Percentiles rank a stretch among this genome's conserved stretches.
These are phyloP conservation scores for Menidia menidia DNA, from an alignment of 2,797 vertebrate genomes.

Conservation along the genomic window DNA sequence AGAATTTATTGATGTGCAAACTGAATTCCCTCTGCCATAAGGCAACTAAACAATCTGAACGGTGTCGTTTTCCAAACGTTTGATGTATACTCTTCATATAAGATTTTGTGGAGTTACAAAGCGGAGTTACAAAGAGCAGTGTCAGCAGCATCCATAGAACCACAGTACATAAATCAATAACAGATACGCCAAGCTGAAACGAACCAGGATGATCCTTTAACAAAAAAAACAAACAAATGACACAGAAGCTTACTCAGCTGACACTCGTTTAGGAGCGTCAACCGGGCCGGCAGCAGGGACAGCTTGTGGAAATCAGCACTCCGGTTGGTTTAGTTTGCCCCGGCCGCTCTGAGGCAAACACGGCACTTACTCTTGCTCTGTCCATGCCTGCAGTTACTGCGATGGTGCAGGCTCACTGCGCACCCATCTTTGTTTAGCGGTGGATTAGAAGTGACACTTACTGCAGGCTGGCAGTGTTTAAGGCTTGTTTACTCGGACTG, in stretches of 20 bases:
- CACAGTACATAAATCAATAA: neutral
- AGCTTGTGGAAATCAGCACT: conserved; percentile 22
- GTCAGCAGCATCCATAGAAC: neutral
- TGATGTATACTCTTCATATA: accelerated
- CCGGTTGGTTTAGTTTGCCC: conserved; percentile 12
- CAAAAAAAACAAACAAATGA: conserved; percentile 16
- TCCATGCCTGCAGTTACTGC: conserved; percentile 29
- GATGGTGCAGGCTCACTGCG: conserved; percentile 43
- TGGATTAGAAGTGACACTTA: conserved; percentile 76
- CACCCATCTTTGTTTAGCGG: conserved; percentile 54
- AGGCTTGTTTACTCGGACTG: conserved; percentile 69
- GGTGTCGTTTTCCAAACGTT: neutral
- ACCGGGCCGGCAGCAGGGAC: conserved; percentile 24
- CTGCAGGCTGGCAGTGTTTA: conserved; percentile 70
- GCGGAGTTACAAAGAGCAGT: neutral
- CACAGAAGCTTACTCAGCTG: conserved; percentile 5
- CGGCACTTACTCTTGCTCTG: conserved; percentile 19
- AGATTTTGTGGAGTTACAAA: neutral
- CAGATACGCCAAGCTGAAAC: neutral
- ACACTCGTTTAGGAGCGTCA: conserved; percentile 8
- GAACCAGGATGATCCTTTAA: conserved; percentile 1
- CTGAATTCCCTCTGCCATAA: neutral
- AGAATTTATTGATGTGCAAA: neutral
- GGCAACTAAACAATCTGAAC: neutral
- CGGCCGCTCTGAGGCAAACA: conserved; percentile 23